Evolutionary conservation across 2,797 vertebrate genomes (phyloP), one percentile per base, ranked within the genome.

Genomic region (Tolypeutes matacus): DNA sequence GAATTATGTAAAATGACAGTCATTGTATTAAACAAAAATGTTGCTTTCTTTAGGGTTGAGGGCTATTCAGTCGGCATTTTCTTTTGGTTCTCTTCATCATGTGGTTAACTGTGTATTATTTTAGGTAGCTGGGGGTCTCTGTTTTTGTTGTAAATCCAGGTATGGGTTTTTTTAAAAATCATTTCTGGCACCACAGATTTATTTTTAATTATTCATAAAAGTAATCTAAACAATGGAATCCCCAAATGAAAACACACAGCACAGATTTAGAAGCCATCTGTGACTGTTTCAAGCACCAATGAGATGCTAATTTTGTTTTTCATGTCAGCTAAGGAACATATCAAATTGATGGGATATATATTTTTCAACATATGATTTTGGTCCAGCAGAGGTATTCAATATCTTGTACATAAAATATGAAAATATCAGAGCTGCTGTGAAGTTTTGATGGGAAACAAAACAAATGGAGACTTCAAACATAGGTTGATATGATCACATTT

Each of bases 201-300:
- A 83, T 92, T 94, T 85, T 97, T 91, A 90, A 39, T 96, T 97
- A 94, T 96, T 96, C 7, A 27, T 89, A 49, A 89, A 73, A 96
- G 49, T 89, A 42, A 91, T 94, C 80, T 93, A 95, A 97, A 96
- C 85, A 96, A 95, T 80, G 58, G 84, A 70, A 91, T 96, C 7
- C 89, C 81, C 87, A 85, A 89, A 67, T 12, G 42, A 67, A 96
- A 94, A 92, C 11, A 87, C 51, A 56, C 49, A 84, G 82, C 76
- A 0, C 53, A 87, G 18, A 88, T 94, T 96, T 84, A 77, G 91
- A 96, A 90, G 51, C 31, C 96, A 72, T 87, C 82, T 60, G 12
- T 84, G 87, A 69, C 17, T n/a, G 27, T 93, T 92, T 86, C 67
- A 85, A 93, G 13, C 29, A 92, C 60, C 9, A 84, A 13, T 53